phyloP scores from a whole-genome alignment of 2,113 vertebrate genomes.

The Euleptes europaea region DNA sequence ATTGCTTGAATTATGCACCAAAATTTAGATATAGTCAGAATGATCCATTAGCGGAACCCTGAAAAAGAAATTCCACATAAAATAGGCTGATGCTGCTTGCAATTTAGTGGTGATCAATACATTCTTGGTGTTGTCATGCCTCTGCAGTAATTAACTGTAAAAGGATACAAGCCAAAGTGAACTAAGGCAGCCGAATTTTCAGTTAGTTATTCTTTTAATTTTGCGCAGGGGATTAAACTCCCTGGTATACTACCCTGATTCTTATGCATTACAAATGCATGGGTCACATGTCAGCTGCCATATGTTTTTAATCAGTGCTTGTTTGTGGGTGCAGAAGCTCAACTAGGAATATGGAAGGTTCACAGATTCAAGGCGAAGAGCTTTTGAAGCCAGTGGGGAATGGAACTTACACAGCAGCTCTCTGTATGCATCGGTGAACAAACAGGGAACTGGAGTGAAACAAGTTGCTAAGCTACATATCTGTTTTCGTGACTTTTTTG shows the following conservation, averaged over 20 bases:
- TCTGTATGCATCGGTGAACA: not conserved
- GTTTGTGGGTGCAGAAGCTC: not conserved
- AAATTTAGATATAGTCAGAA: slow-evolving; percentile 39
- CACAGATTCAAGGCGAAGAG: not conserved
- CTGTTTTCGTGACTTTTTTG: not conserved
- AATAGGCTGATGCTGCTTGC: slow-evolving; percentile 28
- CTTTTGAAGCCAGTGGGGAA: not conserved
- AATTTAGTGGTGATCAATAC: slow-evolving; percentile 10
- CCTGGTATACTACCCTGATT: not conserved
- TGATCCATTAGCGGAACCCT: slow-evolving; percentile 29
- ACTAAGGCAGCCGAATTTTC: not conserved
- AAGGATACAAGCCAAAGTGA: not conserved
- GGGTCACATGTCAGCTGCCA: not conserved
- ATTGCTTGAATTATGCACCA: slow-evolving; percentile 17
- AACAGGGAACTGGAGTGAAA: not conserved
- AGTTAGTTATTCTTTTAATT: slow-evolving; percentile 14
- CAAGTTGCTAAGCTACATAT: too few species aligned
- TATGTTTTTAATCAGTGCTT: not conserved
- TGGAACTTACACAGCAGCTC: not conserved
- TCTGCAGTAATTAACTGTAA: slow-evolving; percentile 13
- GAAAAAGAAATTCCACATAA: slow-evolving; percentile 15
- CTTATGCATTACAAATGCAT: not conserved
- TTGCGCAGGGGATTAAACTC: not conserved
- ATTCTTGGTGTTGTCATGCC: slow-evolving; percentile 15
- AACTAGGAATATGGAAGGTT: not conserved